Base-by-base conservation (phyloP, 2,797 vertebrate species). In the Spea hammondii region DNA sequence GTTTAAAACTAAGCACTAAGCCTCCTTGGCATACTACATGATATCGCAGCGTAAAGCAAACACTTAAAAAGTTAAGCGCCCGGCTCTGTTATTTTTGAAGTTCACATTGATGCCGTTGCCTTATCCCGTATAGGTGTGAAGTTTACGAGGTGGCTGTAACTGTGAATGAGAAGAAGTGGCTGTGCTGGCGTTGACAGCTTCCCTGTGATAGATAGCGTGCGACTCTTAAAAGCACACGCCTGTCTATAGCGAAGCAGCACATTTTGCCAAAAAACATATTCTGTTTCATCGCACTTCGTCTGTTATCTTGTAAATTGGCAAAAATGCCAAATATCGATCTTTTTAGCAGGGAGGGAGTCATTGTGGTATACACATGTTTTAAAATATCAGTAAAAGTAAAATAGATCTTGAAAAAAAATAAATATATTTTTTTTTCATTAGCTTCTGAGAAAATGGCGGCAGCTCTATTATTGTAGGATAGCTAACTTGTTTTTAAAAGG, bases 91-190 rank as follows among this genome's bases (percentile, higher is more conserved):
- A 74, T 69, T 60, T 32, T 60, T 51, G 71, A 74, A 69, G 71
- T 32, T 17, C n/a, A 65, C 70, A 67, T 44, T 67, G 70, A 72
- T 66, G 77, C 67, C 64, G 72, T 46, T 44, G 70, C 53, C 65
- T 72, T 79, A 79, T 79, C 70, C 77, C 48, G 11, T 73, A 68
- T 60, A 68, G 71, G 78, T 32, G 71, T 74, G 78, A 74, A 74
- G 55, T 79, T 79, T 79, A 79, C 11, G 78, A 74, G 71, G 71
- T 74, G 78, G 54, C 45, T 79, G 65, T 69, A 79, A 79, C 73
- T 68, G 71, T 68, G 54, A 79, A 79, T 73, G 78, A 59, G 65
- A 65, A 79, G 32, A 74, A 79, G 71, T 79, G 78, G 32, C 65
- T 74, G 49, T 13, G 54, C 46, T 53, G 54, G 78, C 74, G 78